Evolutionary conservation across 2,113 vertebrate species (phyloP), one percentile per base, ranked within the genome.

Genomic region (Sciurus niger): DNA sequence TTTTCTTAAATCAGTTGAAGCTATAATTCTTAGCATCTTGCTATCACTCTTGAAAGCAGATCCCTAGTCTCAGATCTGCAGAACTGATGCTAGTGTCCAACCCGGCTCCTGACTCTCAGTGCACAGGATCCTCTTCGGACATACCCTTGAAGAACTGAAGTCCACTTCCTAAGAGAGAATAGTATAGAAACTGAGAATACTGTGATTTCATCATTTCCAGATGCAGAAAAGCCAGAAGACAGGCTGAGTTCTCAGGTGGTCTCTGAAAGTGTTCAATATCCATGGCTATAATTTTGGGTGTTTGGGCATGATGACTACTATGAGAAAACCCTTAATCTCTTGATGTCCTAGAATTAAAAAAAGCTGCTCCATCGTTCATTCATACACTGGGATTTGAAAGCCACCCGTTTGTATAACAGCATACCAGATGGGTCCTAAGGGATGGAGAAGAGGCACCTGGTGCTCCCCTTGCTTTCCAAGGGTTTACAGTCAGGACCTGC

Each of bases 291-390:
- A 4, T 55, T 73, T 95, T 83, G 72, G 16, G 25, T 55, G 65
- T 87, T 37, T 55, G 73, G n/a, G 28, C 18, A 34, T 46, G 30
- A 30, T 6, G 34, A 72, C 32, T 90, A 20, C 12, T 46, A 16
- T 43, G 40, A 87, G 48, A 0, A 32, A 82, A 68, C 34, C 8
- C 40, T 84, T 37, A 55, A 28, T 48, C 9, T 17, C 8, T 2
- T 67, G 87, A 53, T 67, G 63, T 30, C 79, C 55, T 90, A 17
- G n/a, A 84, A 84, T 67, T 10, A 88, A 96, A 94, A 78, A 13
- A 84, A 40, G 48, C 16, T 8, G 63, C 28, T 53, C 20, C 6
- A 8, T 67, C 55, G 48, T 94, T 43, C 63, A 68, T 43, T 79
- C 65, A 74, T 24, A 24, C 0, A n/a, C 16, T 20, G 63, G 43